Base-by-base conservation (phyloP, 2,113 vertebrate species). In the Myrmophylax atrothorax region DNA sequence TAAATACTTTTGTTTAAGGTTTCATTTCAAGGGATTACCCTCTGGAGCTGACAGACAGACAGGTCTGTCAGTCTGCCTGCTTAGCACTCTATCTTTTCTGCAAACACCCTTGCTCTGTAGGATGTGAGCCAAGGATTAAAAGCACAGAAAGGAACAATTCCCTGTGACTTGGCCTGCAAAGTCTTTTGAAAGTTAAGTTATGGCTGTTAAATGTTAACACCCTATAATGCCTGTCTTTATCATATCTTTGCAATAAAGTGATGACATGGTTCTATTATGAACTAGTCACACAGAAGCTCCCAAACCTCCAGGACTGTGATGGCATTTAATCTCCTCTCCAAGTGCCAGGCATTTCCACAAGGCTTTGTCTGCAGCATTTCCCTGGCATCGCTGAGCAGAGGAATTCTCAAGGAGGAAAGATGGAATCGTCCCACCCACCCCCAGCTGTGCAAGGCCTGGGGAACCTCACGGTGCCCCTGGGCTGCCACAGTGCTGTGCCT, bases 121-220 rank as follows among this genome's bases (percentile, higher is more conserved):
- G 50, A 18, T 44, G 63, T 29, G 82, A 96, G 84, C 91, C 90
- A 74, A n/a, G 91, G 82, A 90, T 92, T 92, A 90, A 81, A 94
- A 0, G 49, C 75, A 47, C 73, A 92, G 94, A 93, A 70, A 93
- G 92, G 90, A 96, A 90, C 90, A 88, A 84, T 78, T 84, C 84
- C 5, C 76, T 88, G 68, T 75, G 82, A 84, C 83, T 92, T 75
- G 90, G 60, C 60, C 92, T 60, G 85, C 53, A 67, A 92, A 86
- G 82, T 49, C 94, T 90, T 94, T 89, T 84, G 75, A 52, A 96
- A 95, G 90, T 75, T 76, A 81, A 94, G 79, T 90, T 90, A 49
- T 78, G 92, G 93, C 88, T 93, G 94, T 87, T 89, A 94, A 90
- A 93, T 75, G 95, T 90, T 96, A 93, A 81, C 95, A 92, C 85